phyloP scores from a whole-genome alignment of 1,140 invertebrate species.

The Ridgeia piscesae region DNA sequence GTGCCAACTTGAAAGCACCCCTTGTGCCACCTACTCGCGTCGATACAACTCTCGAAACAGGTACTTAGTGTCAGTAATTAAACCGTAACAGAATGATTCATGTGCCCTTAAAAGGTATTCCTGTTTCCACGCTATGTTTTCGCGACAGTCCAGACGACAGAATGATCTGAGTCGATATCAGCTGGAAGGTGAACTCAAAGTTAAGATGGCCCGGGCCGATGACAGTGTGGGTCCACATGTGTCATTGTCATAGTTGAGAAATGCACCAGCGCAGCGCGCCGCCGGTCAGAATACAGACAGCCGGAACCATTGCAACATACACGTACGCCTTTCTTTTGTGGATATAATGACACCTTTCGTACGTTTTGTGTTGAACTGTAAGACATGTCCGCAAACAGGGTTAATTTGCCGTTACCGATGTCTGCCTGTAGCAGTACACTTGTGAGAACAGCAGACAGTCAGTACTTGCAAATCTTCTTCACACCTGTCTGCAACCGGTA shows the following conservation, averaged over 20 bases:
- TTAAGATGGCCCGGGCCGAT: neutral
- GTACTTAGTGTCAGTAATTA: neutral
- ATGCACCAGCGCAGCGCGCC: neutral
- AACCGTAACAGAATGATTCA: neutral
- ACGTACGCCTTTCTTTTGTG: neutral
- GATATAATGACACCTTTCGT: neutral
- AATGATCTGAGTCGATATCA: too few relatives aligned
- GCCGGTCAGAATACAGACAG: neutral
- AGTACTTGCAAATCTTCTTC: too few relatives aligned
- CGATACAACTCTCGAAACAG: neutral
- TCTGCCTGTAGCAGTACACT: too few relatives aligned
- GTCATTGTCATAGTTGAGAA: neutral
- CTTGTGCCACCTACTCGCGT: neutral
- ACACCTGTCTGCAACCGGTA: too few relatives aligned
- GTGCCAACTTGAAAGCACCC: neutral
- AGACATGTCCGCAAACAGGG: neutral
- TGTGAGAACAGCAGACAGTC: too few relatives aligned
- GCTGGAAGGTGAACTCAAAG: neutral
- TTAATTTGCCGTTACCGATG: neutral
- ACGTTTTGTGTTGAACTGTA: neutral
- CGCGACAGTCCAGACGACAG: neutral
- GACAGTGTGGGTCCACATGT: neutral
- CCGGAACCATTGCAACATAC: neutral
- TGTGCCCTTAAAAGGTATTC: neutral
- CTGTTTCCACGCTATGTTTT: neutral